Conservation (phyloP, 2,797 vertebrate genomes). For the Dallia pectoralis region DNA sequence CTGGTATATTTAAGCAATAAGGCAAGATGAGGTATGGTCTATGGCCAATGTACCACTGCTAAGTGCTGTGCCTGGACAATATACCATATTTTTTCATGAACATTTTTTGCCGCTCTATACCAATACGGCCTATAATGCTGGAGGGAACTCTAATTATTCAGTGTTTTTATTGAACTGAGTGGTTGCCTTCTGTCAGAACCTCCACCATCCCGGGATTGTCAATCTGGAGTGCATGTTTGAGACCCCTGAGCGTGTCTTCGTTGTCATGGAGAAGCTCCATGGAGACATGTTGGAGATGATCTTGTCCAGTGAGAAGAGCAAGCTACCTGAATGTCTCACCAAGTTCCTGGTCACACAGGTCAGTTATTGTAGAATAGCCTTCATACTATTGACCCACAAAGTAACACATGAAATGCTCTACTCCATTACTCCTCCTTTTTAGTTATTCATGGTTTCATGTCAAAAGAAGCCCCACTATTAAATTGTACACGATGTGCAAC, state of each 20-base stretch:
- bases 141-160: too few species aligned
- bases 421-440: too few species aligned
- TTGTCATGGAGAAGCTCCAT: conserved; percentile 83
- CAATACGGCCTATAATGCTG: too few species aligned
- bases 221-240: conserved; percentile 86
- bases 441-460: too few species aligned
- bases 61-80: too few species aligned
- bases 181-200: conserved; percentile 61
- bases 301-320: conserved; percentile 81
- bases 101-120: too few species aligned
- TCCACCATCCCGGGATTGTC: conserved; percentile 83
- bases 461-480: too few species aligned
- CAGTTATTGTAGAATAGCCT: conserved; percentile 11
- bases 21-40: too few species aligned
- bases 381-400: not conserved
- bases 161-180: not conserved
- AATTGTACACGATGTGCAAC: too few species aligned
- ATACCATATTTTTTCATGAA: too few species aligned
- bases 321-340: conserved; percentile 80
- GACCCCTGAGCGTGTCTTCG: conserved; percentile 81
- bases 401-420: not conserved
- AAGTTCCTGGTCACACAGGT: conserved; percentile 86
- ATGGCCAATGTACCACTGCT: too few species aligned
- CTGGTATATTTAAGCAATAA: not conserved
- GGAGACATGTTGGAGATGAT: conserved; percentile 86